phyloP scores from a whole-genome alignment of 1,140 invertebrate species.

The Hermatobates lingyangjiaoensis region DNA sequence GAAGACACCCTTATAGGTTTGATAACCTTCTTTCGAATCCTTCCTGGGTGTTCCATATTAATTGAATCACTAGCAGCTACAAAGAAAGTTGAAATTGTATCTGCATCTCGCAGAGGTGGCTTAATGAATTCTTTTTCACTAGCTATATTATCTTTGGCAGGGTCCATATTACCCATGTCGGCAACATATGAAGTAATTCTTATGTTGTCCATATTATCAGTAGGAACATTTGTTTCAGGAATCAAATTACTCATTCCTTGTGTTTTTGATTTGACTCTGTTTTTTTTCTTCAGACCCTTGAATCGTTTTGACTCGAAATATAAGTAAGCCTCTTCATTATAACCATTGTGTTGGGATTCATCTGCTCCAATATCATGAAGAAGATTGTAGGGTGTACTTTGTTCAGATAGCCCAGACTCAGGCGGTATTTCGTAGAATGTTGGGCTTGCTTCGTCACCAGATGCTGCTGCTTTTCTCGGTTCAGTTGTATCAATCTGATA shows the following conservation, averaged over 20 bases:
- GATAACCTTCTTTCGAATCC: background rate
- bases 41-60: background rate
- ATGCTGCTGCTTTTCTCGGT: background rate
- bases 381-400: background rate
- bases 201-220: background rate
- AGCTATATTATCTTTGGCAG: background rate
- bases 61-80: slow-evolving; percentile 9
- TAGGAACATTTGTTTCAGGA: background rate
- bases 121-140: slow-evolving; percentile 1
- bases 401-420: background rate
- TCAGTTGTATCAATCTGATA: too few relatives aligned
- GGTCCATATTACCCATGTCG: slow-evolving; percentile 10
- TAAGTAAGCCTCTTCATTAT: background rate
- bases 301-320: slow-evolving; percentile 2
- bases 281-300: slow-evolving; percentile 4
- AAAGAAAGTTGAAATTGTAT: slow-evolving; percentile 14
- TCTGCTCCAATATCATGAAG: slow-evolving; percentile 4
- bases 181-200: slow-evolving; percentile 15
- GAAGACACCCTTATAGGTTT: background rate
- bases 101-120: background rate
- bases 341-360: background rate
- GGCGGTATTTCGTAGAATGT: background rate
- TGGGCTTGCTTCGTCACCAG: background rate
- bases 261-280: background rate
- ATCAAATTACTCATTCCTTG: background rate